Conservation (phyloP, 2,888 invertebrate species). For the Thecophora atra region DNA sequence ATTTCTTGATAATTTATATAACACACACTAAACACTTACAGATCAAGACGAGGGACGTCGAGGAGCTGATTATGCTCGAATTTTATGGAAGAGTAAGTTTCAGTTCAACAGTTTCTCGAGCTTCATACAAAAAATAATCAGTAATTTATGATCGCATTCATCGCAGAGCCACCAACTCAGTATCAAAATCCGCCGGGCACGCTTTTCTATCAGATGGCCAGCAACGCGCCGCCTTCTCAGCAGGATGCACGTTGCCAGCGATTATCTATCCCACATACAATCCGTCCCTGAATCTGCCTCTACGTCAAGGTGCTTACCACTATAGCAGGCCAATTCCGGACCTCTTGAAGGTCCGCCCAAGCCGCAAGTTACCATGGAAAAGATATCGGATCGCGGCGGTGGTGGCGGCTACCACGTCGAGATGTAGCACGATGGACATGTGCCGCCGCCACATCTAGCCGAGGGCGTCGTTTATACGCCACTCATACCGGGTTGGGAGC, state of each 20-base stretch:
- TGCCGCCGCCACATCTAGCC: conserved; percentile 55
- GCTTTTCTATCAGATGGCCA: conserved; percentile 68
- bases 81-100: conserved; percentile 86
- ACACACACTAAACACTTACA: no score
- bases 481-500: conserved; percentile 59
- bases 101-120: conserved; percentile 14
- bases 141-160: neutral
- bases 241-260: conserved; percentile 58
- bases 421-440: conserved; percentile 60
- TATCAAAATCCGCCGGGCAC: conserved; percentile 68
- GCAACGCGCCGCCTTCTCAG: conserved; percentile 61
- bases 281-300: conserved; percentile 59
- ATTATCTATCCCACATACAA: conserved; percentile 57
- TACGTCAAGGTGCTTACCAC: conserved; percentile 59
- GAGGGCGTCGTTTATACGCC: conserved; percentile 63
- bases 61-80: conserved; percentile 82
- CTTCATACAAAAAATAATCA: neutral
- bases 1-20: conserved; percentile 66
- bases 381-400: conserved; percentile 60
- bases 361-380: conserved; percentile 65
- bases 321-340: conserved; percentile 50
- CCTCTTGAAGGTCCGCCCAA: conserved; percentile 53
- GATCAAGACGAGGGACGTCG: conserved; percentile 85
- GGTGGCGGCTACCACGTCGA: conserved; percentile 63
- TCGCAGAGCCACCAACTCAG: conserved; percentile 68